Conservation (phyloP, 2,113 vertebrate species). For the Geococcyx californianus region DNA sequence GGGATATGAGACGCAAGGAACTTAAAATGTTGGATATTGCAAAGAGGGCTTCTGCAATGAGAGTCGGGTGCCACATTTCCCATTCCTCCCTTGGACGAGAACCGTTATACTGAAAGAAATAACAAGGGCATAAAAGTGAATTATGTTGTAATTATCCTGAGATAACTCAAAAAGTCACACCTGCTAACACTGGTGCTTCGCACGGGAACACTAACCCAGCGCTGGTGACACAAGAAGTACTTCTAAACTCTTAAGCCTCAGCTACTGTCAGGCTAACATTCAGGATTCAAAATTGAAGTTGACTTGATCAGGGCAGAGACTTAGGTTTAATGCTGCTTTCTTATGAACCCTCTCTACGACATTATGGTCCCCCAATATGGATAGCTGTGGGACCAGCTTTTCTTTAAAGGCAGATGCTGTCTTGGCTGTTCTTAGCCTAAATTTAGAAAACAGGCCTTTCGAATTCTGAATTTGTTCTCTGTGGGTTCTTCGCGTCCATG, state of each 20-base stretch:
- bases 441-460: background rate
- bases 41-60: constrained; percentile 97
- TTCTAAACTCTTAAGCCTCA: background rate
- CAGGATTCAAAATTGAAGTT: background rate
- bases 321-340: background rate
- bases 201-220: background rate
- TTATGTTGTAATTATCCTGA: background rate
- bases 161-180: background rate
- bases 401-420: background rate
- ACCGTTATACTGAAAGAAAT: constrained; percentile 87
- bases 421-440: background rate
- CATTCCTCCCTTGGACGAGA: constrained; percentile 94
- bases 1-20: constrained; percentile 95
- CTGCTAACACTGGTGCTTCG: background rate
- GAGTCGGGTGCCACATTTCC: constrained; percentile 98
- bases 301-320: background rate
- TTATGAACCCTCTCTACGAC: background rate
- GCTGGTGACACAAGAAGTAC: background rate
- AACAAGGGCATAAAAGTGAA: background rate
- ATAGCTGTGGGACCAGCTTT: background rate
- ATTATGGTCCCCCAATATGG: background rate
- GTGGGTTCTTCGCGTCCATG: background rate
- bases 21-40: constrained; percentile 99
- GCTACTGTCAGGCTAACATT: background rate
- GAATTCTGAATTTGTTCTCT: background rate